Percentiles rank a stretch among this genome's conserved stretches.
These are phyloP conservation scores for Hirtodrosophila cameraria DNA, from an alignment of 2,888 invertebrate genomes.

Conservation along the genomic window DNA sequence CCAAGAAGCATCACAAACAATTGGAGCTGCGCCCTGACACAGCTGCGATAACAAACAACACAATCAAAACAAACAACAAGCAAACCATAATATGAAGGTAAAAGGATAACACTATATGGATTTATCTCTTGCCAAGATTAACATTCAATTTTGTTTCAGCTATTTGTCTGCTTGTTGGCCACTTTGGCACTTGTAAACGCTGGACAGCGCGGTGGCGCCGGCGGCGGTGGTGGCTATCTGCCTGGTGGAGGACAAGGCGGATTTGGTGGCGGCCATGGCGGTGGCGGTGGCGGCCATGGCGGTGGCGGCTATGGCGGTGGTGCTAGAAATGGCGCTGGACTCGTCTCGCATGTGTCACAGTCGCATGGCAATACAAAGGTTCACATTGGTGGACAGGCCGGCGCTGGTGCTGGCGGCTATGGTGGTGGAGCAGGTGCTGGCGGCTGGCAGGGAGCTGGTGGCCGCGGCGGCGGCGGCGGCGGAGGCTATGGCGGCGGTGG, in stretches of 20 bases:
- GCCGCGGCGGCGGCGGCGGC: conserved; percentile 31
- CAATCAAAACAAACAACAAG: neutral
- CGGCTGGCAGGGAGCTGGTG: conserved; percentile 47
- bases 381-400: conserved; percentile 49
- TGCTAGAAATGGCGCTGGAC: conserved; percentile 58
- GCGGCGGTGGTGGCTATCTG: conserved; percentile 54
- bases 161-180: conserved; percentile 69
- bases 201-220: conserved; percentile 59
- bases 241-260: conserved; percentile 55
- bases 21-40: conserved; percentile 51
- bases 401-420: conserved; percentile 20
- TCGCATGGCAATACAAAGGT: conserved; percentile 59
- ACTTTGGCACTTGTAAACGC: conserved; percentile 63
- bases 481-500: conserved; percentile 17
- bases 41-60: conserved; percentile 37
- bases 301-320: conserved; percentile 50
- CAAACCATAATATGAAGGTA: conserved; percentile 68
- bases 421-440: conserved; percentile 39
- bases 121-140: neutral
- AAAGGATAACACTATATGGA: neutral
- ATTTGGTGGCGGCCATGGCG: conserved; percentile 41
- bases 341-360: conserved; percentile 64
- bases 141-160: conserved; percentile 29
- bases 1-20: conserved; percentile 61
- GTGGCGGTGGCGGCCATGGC: conserved; percentile 48